Conservation (phyloP, 2,113 vertebrate genomes). For the Furnarius figulus region DNA sequence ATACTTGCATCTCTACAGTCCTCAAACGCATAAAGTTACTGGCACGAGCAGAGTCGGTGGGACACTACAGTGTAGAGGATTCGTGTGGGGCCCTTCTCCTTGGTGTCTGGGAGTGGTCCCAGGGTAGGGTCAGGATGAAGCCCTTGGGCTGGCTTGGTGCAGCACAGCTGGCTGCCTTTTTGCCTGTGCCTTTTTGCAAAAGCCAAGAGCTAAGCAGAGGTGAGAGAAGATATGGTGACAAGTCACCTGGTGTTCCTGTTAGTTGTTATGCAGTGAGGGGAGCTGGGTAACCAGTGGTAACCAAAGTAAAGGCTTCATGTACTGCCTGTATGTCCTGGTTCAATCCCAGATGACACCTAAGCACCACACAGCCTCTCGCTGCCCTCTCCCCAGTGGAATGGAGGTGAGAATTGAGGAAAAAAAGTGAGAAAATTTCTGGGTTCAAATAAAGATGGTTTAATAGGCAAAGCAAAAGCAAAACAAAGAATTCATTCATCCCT, state of each 20-base stretch:
- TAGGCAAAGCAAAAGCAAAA: neutral
- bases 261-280: accelerated
- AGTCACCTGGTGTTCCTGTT: neutral
- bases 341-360: neutral
- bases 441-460: neutral
- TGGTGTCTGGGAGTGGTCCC: neutral
- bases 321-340: neutral
- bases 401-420: neutral
- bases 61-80: accelerated
- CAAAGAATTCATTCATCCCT: neutral
- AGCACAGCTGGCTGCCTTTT: neutral
- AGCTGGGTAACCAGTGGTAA: neutral
- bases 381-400: neutral
- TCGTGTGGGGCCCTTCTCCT: neutral
- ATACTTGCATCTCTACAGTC: neutral
- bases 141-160: neutral
- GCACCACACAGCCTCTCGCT: neutral
- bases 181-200: neutral
- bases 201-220: neutral
- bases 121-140: neutral
- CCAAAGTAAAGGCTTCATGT: neutral
- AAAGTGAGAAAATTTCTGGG: neutral
- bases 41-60: neutral
- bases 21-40: neutral
- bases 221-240: neutral